Evolutionary conservation across 2,888 invertebrate genomes (phyloP), one percentile per base, ranked within the genome.

Genomic region (Strigamia crassipes): DNA sequence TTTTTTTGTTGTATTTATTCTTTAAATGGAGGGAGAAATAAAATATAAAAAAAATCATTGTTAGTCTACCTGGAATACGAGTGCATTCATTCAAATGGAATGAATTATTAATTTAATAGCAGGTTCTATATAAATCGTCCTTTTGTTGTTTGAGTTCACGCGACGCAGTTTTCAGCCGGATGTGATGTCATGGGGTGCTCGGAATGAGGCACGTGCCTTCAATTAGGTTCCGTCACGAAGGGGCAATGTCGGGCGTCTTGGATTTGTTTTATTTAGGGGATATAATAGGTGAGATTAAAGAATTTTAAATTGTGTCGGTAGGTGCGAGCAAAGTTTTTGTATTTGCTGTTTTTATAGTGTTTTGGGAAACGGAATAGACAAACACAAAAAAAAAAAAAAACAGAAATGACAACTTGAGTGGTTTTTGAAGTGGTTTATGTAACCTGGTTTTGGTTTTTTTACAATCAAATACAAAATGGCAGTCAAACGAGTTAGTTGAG

Each of bases 31-130:
- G 61, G n/a, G 61, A 10, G 8, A 8, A n/a, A n/a, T 13, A 5
- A 15, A 12, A 2, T 4, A 10, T 4, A 1, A 56, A 18, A 56
- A 56, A n/a, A 73, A 73, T 73, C 27, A 27, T 73, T 73, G 73
- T 27, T 27, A 31, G 73, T 73, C 73, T 73, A 73, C 73, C 27
- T 27, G 73, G 27, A 73, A 73, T 73, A 73, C 13, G 73, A 73
- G 31, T 73, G 73, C 23, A n/a, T 73, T 73, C 27, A 73, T 73
- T 73, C 73, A 73, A 73, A 73, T 73, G 73, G 23, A 73, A 31
- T 73, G 73, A 73, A 73, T 73, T 73, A 73, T 73, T 73, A 73
- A 73, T 73, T 73, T 73, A 73, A 73, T 73, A 73, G 73, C 73
- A 73, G 73, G 73, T 73, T 73, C 73, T 73, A 73, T 73, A 73